These are phyloP conservation scores for Oryzias sinensis DNA, from an alignment of 2,797 vertebrate species.

Conservation along the genomic window DNA sequence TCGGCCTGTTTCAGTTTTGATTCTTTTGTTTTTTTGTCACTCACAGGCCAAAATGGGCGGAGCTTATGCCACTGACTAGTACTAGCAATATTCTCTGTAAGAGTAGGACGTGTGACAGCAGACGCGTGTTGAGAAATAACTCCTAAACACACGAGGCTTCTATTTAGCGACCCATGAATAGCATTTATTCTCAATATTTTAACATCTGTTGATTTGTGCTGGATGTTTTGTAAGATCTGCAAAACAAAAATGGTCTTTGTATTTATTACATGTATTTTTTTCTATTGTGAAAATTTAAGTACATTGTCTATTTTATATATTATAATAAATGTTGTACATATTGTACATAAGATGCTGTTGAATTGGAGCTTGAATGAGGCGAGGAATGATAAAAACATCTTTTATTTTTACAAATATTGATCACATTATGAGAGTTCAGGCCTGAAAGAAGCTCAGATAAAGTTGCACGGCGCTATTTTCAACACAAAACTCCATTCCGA, in stretches of 20 bases:
- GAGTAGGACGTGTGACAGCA: conserved; percentile 62
- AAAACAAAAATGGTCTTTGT: conserved; percentile 83
- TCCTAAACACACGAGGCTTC: conserved; percentile 64
- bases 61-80: conserved; percentile 63
- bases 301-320: conserved; percentile 88
- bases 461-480: no score
- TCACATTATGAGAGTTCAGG: no score
- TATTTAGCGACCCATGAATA: conserved; percentile 78
- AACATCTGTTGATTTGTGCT: conserved; percentile 78
- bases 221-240: conserved; percentile 82
- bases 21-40: neutral
- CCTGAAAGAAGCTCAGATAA: no score
- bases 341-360: conserved; percentile 77
- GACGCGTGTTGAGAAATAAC: conserved; percentile 62
- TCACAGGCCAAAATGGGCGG: conserved; percentile 29
- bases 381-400: no score
- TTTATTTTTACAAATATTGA: no score
- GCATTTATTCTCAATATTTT: conserved; percentile 78
- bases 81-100: conserved; percentile 64
- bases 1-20: conserved; percentile 28
- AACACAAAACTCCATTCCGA: no score
- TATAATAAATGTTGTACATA: conserved; percentile 89
- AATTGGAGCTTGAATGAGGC: neutral
- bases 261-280: conserved; percentile 88
- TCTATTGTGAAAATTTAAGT: conserved; percentile 85